Evolutionary conservation across 2,797 vertebrate genomes (phyloP).

Genomic region (Ceryle rudis): DNA sequence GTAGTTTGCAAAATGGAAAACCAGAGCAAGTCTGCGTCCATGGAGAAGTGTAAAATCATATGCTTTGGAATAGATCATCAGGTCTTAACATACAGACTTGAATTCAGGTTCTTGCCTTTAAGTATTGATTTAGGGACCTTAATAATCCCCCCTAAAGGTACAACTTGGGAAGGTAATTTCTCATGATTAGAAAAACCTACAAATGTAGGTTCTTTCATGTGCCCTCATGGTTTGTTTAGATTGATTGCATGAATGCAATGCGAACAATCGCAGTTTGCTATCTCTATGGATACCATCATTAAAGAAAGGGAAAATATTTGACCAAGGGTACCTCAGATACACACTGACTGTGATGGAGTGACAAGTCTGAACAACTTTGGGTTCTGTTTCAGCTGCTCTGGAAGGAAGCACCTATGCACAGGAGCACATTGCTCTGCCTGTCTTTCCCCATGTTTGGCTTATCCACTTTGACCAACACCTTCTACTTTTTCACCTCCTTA

Average conservation of each 20-base stretch:
- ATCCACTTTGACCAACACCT: not conserved
- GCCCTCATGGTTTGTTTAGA: not conserved
- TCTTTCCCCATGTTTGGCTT: not conserved
- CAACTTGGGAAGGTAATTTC: not conserved
- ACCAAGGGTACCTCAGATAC: not conserved
- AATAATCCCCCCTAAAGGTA: not conserved
- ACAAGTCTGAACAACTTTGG: not conserved
- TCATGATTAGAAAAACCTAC: not conserved
- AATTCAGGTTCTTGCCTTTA: not conserved
- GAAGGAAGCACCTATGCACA: not conserved
- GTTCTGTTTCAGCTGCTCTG: not conserved
- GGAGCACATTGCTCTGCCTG: not conserved
- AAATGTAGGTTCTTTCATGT: not conserved
- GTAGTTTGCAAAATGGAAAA: not conserved
- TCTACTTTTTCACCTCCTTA: not conserved
- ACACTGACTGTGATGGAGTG: not conserved
- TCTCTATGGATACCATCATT: not conserved
- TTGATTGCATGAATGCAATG: not conserved
- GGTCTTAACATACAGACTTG: not conserved
- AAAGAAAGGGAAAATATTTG: not conserved
- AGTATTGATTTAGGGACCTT: not conserved
- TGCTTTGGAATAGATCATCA: not conserved
- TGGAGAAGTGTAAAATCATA: not conserved
- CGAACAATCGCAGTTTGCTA: not conserved
- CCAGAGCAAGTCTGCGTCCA: not conserved